Evolutionary conservation across 2,888 invertebrate genomes (phyloP).

Genomic region (Parnassius apollo): DNA sequence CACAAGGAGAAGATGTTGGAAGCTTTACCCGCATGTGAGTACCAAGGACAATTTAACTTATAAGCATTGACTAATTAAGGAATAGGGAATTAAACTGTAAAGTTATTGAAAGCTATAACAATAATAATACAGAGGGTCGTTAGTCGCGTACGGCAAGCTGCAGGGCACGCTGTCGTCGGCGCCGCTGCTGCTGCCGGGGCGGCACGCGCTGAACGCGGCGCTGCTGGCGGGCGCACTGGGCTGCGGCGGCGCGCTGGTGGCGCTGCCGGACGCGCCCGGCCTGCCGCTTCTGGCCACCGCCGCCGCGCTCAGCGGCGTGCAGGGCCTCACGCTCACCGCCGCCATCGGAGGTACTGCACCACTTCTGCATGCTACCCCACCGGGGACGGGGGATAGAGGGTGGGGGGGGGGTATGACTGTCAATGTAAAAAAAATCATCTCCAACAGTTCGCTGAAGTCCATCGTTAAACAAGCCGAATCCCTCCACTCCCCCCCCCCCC

Average conservation of each 20-base stretch:
- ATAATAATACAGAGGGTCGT: conserved; percentile 84
- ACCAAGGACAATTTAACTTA: no score
- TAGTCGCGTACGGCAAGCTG: conserved; percentile 94
- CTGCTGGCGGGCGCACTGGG: conserved; percentile 86
- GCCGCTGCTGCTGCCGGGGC: conserved; percentile 90
- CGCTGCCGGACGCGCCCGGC: conserved; percentile 84
- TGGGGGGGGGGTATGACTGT: no score
- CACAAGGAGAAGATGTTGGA: no score
- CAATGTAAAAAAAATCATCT: no score
- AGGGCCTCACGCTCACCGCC: conserved; percentile 93
- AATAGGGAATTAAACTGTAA: no score
- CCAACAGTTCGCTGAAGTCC: no score
- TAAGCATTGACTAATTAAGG: no score
- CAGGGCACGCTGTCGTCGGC: conserved; percentile 90
- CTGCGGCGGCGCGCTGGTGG: conserved; percentile 85
- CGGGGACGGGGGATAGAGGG: no score
- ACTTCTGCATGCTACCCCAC: neutral
- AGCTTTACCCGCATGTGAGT: no score
- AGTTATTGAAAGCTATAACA: no score
- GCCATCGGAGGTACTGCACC: conserved; percentile 90
- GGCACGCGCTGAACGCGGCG: conserved; percentile 88
- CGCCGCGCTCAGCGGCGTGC: conserved; percentile 87
- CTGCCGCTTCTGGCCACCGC: conserved; percentile 88
- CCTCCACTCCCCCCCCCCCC: no score
- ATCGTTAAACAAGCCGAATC: no score